These are phyloP conservation scores for Leucophenga varia DNA, from an alignment of 1,140 invertebrate species.

Conservation along the genomic window DNA sequence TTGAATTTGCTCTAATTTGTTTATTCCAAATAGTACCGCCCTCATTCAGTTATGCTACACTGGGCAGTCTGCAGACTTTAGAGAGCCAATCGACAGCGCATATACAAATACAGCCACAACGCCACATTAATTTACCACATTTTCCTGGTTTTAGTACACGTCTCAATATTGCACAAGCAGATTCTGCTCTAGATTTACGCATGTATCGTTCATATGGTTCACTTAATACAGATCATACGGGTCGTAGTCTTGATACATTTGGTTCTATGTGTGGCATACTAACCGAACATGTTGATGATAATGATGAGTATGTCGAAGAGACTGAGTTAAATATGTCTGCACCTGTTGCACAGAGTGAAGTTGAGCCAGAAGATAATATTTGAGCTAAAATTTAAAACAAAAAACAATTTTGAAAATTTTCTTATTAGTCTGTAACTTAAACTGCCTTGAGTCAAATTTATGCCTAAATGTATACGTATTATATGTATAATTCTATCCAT, in stretches of 20 bases:
- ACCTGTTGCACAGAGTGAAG: too few species aligned
- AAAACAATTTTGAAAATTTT: too few species aligned
- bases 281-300: conserved; percentile 26
- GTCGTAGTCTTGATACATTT: conserved; percentile 43
- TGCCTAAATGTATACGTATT: too few species aligned
- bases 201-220: conserved; percentile 41
- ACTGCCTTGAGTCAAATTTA: too few species aligned
- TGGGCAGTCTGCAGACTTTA: conserved; percentile 43
- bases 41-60: conserved; percentile 47
- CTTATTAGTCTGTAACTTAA: too few species aligned
- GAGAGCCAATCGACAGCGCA: conserved; percentile 18
- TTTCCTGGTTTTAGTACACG: conserved; percentile 45
- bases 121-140: conserved; percentile 40
- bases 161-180: conserved; percentile 32
- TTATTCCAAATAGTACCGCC: conserved; percentile 34
- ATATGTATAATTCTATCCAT: too few species aligned
- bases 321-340: too few species aligned
- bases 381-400: too few species aligned
- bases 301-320: neutral
- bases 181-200: conserved; percentile 39
- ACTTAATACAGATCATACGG: conserved; percentile 38
- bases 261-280: conserved; percentile 39
- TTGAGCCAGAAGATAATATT: too few species aligned
- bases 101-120: conserved; percentile 16
- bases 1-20: neutral